Conservation (phyloP, 2,888 invertebrate species). For the Hydropsyche betteni region DNA sequence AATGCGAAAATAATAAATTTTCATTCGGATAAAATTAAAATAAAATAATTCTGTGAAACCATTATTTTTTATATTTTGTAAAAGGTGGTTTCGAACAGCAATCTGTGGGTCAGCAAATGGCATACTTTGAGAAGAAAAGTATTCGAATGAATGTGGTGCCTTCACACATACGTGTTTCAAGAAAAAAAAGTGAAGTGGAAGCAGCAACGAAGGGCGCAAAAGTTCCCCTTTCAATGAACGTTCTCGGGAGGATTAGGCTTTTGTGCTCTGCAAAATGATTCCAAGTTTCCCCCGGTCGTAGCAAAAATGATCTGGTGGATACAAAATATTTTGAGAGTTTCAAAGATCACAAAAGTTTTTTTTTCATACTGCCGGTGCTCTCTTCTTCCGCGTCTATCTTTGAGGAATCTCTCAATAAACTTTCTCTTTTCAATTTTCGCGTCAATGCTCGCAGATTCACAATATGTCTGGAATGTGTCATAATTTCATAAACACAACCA, state of each 20-base stretch:
- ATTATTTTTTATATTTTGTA: too few relatives aligned
- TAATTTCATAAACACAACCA: too few relatives aligned
- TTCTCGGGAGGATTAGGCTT: constrained; percentile 44
- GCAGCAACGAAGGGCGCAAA: constrained; percentile 25
- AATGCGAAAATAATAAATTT: too few relatives aligned
- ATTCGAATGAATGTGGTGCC: background rate
- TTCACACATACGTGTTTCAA: background rate
- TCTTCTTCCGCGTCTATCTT: constrained; percentile 27
- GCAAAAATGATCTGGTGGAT: constrained; percentile 45
- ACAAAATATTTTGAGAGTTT: constrained; percentile 42
- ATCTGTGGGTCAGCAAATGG: background rate
- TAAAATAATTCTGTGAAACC: too few relatives aligned
- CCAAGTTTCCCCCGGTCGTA: constrained; percentile 33
- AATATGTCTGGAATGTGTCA: background rate
- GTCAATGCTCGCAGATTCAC: constrained; percentile 7
- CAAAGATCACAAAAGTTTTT: constrained; percentile 46
- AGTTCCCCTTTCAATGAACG: constrained; percentile 45
- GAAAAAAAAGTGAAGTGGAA: background rate
- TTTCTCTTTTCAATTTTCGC: constrained; percentile 14
- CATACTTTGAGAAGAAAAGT: constrained; percentile 6
- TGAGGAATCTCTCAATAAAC: constrained; percentile 34
- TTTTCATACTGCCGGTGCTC: constrained; percentile 27
- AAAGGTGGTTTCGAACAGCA: too few relatives aligned
- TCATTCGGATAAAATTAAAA: too few relatives aligned
- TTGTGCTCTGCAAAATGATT: constrained; percentile 42